Evolutionary conservation across 2,888 invertebrate genomes (phyloP).

Genomic region (Cephus spinipes): DNA sequence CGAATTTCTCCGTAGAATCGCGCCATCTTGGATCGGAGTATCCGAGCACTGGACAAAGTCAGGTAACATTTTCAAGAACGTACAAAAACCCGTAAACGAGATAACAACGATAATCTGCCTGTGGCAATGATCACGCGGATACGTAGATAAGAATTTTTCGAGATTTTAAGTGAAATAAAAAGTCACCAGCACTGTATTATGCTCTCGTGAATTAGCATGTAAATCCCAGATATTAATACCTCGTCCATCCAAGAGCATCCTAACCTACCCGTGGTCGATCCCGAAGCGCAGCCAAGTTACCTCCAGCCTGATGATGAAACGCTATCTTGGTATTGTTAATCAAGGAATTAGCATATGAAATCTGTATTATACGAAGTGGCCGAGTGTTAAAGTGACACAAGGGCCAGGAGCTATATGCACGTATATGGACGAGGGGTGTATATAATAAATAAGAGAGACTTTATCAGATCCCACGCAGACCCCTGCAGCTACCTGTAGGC

Average conservation of each 20-base stretch:
- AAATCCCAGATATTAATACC: conserved; percentile 52
- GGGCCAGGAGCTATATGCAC: conserved; percentile 15
- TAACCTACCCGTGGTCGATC: conserved; percentile 10
- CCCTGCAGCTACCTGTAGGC: conserved; percentile 52
- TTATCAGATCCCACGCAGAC: conserved; percentile 62
- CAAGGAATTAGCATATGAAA: conserved; percentile 62
- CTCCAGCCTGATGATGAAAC: conserved; percentile 45
- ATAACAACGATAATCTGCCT: neutral
- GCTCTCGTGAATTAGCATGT: conserved; percentile 44
- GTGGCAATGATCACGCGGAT: too few species aligned
- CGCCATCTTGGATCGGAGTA: neutral
- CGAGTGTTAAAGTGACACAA: conserved; percentile 19
- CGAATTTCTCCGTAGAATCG: conserved; percentile 22
- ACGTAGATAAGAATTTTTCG: neutral
- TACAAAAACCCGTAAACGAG: neutral
- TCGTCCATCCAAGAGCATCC: conserved; percentile 22
- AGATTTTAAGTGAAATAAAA: neutral
- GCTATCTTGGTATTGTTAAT: conserved; percentile 56
- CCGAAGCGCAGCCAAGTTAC: neutral
- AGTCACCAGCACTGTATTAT: neutral
- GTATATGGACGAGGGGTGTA: conserved; percentile 40
- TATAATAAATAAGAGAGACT: conserved; percentile 58
- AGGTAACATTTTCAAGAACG: neutral
- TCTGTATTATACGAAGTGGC: conserved; percentile 47
- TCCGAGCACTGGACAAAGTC: neutral